Evolutionary conservation across 2,113 vertebrate genomes (phyloP).

Genomic region (Lepisosteus osseus): DNA sequence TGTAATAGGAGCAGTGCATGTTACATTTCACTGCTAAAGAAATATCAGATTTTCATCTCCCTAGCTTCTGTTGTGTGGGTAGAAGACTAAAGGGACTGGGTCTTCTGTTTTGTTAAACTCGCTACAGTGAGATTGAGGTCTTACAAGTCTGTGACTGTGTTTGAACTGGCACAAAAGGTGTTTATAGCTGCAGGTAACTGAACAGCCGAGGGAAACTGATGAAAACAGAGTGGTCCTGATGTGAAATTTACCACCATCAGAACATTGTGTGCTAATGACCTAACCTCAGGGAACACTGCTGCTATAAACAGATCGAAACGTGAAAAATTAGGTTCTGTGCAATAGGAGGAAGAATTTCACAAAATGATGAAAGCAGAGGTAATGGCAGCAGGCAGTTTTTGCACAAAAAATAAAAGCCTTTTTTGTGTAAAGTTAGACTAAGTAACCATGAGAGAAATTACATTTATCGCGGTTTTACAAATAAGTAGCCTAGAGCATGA

Average conservation of each 20-base stretch:
- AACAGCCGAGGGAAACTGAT: neutral
- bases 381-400: neutral
- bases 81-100: neutral
- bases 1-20: neutral
- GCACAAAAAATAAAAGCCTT: neutral
- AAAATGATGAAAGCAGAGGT: neutral
- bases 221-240: conserved; percentile 5
- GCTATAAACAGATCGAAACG: neutral
- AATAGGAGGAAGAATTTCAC: neutral
- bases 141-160: neutral
- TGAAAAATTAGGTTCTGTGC: neutral
- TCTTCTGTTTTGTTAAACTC: conserved; percentile 3
- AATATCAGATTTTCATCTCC: conserved; percentile 3
- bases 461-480: neutral
- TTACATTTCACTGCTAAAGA: neutral
- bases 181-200: neutral
- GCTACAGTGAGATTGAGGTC: conserved; percentile 3
- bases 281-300: neutral
- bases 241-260: conserved; percentile 9
- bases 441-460: neutral
- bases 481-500: neutral
- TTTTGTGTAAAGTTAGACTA: neutral
- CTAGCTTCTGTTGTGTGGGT: neutral
- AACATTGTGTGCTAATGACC: conserved; percentile 1
- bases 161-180: neutral